Evolutionary conservation across 2,888 invertebrate genomes (phyloP), one percentile per base, ranked within the genome.

Genomic region (Macrophya alboannulata): DNA sequence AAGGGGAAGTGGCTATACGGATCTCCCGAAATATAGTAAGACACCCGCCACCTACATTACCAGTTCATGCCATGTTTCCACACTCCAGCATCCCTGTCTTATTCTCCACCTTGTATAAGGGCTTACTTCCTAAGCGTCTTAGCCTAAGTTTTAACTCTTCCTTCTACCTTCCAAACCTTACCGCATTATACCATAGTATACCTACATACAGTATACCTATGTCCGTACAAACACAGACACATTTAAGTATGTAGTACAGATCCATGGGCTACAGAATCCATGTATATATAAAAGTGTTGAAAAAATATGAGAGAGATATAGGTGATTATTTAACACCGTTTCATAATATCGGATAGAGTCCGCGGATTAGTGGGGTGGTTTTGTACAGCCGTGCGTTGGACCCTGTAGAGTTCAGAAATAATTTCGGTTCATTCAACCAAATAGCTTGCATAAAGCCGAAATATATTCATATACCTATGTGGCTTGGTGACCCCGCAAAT

Each of bases 81-180:
- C 83, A 83, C 83, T 68, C 48, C 86, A 87, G 87, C 89, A 87
- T 89, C 90, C 90, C 89, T 89, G 90, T 91, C 91, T 92, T 91
- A 92, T 91, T 92, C 92, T 91, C 90, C 89, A 90, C 91, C 92
- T 91, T 92, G 91, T 92, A 89, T 91, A 92, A 92, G 91, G 91
- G 92, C 92, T 92, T 92, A 92, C 89, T 87, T 89, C 88, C 89
- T 93, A 93, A 93, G 93, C 93, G 90, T 93, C 93, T 93, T 93
- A 93, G 92, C 89, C 90, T 90, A 92, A 93, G 92, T 93, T 93
- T 93, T 92, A 91, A 90, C 91, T 90, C 91, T 89, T 90, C 88
- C 89, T 88, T 87, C 81, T 77, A 86, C 86, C 85, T 81, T 81
- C 15, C n/a, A 62, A 81, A 81, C 62, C 81, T 81, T 59, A 43